Base-by-base conservation (phyloP, 2,888 invertebrate species). In the Zele albiditarsus region DNA sequence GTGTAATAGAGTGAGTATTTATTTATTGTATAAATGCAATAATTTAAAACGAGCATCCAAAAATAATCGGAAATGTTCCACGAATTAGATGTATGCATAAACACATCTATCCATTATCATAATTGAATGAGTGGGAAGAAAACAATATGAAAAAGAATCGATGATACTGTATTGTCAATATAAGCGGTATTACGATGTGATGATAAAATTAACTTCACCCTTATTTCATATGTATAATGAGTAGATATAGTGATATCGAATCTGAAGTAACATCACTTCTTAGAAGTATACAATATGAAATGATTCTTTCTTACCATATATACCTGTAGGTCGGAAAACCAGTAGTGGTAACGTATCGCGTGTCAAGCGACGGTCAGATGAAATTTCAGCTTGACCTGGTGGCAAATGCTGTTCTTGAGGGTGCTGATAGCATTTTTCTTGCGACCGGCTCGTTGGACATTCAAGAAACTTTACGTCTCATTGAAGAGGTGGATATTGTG, bases 321-420 rank as follows among this genome's bases (percentile, higher is more conserved):
- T 65, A 23, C n/a, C 23, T n/a, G 16, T 23, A 88, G 88, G 90
- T 90, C 31, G 93, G 93, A 14, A 93, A 93, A 82, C 92, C 93
- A 0, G 91, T 92, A 16, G 91, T 92, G 76, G 84, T 93, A 76
- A 92, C 91, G 81, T 91, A 91, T 74, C 92, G 92, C 91, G 90
- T 92, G 49, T 90, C 90, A 80, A 91, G 91, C 78, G 91, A 92
- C 16, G 86, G 91, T 23, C 91, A 91, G 1, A 91, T 92, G 0
- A 89, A 94, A 83, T 91, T 94, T 1, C 94, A 94, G 86, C 90
- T 93, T 16, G 91, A 93, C 33, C 94, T 94, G 81, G 92, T 95
- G 8, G 93, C 94, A 57, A 94, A 94, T 85, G 94, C 95, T 69
- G 92, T 95, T 27, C 87, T 95, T 23, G 95, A 95, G 82, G 95